These are phyloP conservation scores for Magallana ariakensis DNA, from an alignment of 1,140 invertebrate species.

Conservation along the genomic window DNA sequence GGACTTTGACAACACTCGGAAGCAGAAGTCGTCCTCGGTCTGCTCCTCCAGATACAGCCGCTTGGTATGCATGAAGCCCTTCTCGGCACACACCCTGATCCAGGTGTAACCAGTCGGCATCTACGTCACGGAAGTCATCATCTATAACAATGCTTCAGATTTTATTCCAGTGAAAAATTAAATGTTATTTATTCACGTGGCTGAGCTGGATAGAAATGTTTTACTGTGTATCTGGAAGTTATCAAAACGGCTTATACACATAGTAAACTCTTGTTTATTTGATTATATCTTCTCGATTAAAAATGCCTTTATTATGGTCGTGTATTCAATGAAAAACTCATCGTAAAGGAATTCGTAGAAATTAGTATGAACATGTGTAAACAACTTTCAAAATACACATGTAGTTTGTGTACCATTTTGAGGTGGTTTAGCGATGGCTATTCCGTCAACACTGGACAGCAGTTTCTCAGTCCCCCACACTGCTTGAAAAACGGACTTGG, in stretches of 20 bases:
- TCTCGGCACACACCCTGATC: conserved; percentile 62
- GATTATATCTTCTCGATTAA: not conserved
- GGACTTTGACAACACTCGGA: conserved; percentile 63
- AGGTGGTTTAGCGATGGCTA: conserved; percentile 61
- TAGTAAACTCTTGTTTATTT: not conserved
- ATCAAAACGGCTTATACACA: not conserved
- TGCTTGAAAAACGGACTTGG: conserved; percentile 59
- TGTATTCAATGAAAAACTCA: no score
- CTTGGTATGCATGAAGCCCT: conserved; percentile 71
- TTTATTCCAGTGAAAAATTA: not conserved
- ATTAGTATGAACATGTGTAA: no score
- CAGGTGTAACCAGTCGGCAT: conserved; percentile 67
- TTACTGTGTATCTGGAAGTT: not conserved
- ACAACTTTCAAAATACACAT: no score
- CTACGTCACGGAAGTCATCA: conserved; percentile 49
- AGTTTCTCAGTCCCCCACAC: conserved; percentile 67
- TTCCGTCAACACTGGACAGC: conserved; percentile 64
- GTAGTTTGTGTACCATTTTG: conserved; percentile 39
- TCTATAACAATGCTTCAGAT: not conserved
- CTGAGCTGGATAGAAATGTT: not conserved
- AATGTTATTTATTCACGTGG: not conserved
- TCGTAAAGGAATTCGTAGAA: no score
- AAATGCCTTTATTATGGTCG: not conserved
- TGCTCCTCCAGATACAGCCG: conserved; percentile 68
- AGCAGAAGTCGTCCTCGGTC: conserved; percentile 63